Evolutionary conservation across 2,113 vertebrate species (phyloP), one percentile per base, ranked within the genome.

Genomic region (Zosterops japonicus): DNA sequence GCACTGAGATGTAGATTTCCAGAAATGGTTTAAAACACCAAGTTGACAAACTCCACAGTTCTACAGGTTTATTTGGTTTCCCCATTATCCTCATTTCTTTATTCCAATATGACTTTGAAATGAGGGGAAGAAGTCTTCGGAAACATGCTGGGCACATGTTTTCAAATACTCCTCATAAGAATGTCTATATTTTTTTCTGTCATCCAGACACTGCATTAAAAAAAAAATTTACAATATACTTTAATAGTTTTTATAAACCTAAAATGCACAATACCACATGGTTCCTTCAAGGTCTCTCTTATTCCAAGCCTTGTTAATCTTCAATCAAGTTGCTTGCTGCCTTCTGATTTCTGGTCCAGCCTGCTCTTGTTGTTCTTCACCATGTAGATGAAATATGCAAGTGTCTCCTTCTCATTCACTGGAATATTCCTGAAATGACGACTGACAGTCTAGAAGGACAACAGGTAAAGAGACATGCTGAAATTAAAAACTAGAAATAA

Each of bases 341-440:
- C 94, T 79, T 99, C 99, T 0, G 99, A 97, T 80, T 99, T 99
- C 98, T 99, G 99, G 97, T 99, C 99, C 97, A 99, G 97, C 68
- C 99, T 98, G 80, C 99, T 99, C 97, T 99, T 99, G 98, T 99
- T 99, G 97, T 98, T 99, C 98, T 99, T 99, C 96, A 99, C 99
- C 99, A 99, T 99, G 96, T 99, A 99, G 95, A 99, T 99, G 92
- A 99, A 99, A 97, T 99, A 99, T 9, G 99, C 99, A 57, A 99
- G 98, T 1, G 99, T 99, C 96, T 99, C 99, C 95, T 99, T 99
- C 96, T 99, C 99, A 84, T 99, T 99, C 95, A 99, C 99, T 4
- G 98, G 98, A 85, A 99, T 99, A 94, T 99, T 99, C 97, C 99
- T 98, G 98, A 99, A 99, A 97, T 99, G 99, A 86, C 99, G 99